Base-by-base conservation (phyloP, 2,888 invertebrate genomes). In the Macrosoma leucophasiata region DNA sequence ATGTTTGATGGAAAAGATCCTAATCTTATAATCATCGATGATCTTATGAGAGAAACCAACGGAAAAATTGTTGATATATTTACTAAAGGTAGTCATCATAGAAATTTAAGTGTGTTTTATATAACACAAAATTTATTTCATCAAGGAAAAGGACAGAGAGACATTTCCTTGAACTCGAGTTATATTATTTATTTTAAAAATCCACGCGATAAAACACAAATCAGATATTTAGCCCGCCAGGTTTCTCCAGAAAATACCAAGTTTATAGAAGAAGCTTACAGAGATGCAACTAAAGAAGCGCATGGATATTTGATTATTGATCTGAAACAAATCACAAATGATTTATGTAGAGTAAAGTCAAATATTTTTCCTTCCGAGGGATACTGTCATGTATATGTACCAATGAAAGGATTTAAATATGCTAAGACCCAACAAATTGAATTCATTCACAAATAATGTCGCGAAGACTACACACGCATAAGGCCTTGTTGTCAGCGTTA, bases 1-100 rank as follows among this genome's bases (percentile, higher is more conserved):
- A 54, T 54, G 48, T 55, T 52, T 41, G 43, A 48, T 43, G 46
- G 43, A 2, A 40, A 44, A 29, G 5, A 43, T 13, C 38, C 50
- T 12, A 24, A 47, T 7, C 42, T 56, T 9, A 14, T 54, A 4
- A 53, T 56, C 26, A 53, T 55, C 25, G 52, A 54, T 47, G 55
- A 52, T 30, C 37, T 55, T n/a, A 58, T 55, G 54, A 52, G 52
- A 33, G 55, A 56, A 41, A 47, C 48, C 13, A 48, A 52, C 47
- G 50, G 54, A 5, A 35, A 54, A 1, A 35, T 58, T 17, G 52
- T 52, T 4, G 50, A 51, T 36, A 50, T 51, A 12, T 50, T 52
- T 24, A 43, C 43, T 5, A 47, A 46, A 40, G 43, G 46, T 3
- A 46, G 43, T 25, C 43, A 46, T 36, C 52, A 55, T 23, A 30